A percentile compares a stretch with the other conserved stretches of the same genome.
phyloP scores from a whole-genome alignment of 2,797 vertebrate species.

The Anas georgica region DNA sequence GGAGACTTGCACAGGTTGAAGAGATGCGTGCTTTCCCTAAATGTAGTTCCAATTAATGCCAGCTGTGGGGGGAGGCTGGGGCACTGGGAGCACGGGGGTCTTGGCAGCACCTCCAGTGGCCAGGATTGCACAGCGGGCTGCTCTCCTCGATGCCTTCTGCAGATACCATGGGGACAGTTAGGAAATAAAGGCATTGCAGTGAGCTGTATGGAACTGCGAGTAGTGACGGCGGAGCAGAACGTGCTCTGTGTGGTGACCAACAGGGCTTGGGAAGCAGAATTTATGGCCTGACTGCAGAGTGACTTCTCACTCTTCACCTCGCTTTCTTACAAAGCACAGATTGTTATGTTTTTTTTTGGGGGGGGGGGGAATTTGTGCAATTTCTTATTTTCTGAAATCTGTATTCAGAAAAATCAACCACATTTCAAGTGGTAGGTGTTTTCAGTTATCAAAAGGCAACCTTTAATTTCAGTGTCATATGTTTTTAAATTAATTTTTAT shows the following conservation, averaged over 20 bases:
- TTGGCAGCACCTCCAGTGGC: fast-evolving
- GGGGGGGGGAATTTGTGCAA: neutral
- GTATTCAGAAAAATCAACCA: neutral
- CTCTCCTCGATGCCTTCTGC: neutral
- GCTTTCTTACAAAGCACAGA: neutral
- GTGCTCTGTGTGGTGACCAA: fast-evolving
- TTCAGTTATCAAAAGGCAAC: neutral
- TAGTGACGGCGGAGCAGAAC: neutral
- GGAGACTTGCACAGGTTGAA: fast-evolving
- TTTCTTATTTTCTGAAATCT: neutral
- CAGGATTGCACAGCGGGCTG: no score
- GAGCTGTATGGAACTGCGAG: fast-evolving
- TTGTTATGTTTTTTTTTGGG: neutral
- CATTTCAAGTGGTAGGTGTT: neutral
- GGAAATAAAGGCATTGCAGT: neutral
- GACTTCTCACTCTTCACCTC: neutral
- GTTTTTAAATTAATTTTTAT: fast-evolving
- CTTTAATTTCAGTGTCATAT: neutral
- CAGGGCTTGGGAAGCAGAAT: neutral
- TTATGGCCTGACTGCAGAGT: neutral
- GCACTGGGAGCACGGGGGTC: neutral
- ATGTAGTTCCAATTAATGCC: fast-evolving
- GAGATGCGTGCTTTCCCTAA: fast-evolving
- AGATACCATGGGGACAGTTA: neutral
- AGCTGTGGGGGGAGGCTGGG: no score